Evolutionary conservation across 2,888 invertebrate species (phyloP).

Genomic region (Drosophila ustulata): DNA sequence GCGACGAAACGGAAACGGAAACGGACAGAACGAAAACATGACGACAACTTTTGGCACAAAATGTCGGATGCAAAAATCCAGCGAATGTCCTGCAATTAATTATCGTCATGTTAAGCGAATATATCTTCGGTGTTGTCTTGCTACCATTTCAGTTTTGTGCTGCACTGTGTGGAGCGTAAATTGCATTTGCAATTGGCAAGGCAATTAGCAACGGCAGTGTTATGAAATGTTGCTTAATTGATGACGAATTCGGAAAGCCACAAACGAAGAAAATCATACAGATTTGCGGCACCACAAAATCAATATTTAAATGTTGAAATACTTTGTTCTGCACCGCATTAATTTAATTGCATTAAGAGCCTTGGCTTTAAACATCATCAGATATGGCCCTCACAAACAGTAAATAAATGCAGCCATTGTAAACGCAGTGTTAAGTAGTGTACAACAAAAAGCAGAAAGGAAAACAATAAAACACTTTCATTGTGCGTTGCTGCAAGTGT

Average conservation of each 20-base stretch:
- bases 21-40: constrained; percentile 56
- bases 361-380: constrained; percentile 12
- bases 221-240: constrained; percentile 4
- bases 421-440: constrained; percentile 17
- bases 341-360: not conserved
- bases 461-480: constrained; percentile 11
- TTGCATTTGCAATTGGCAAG: constrained; percentile 14
- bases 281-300: not conserved
- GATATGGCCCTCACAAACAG: not conserved
- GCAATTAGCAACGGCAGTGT: constrained; percentile 31
- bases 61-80: constrained; percentile 62
- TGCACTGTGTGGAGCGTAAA: constrained; percentile 5
- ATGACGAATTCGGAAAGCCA: not conserved
- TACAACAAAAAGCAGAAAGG: not conserved
- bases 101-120: constrained; percentile 41
- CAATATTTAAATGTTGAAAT: not conserved
- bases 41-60: constrained; percentile 59
- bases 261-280: not conserved
- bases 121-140: constrained; percentile 5
- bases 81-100: constrained; percentile 71
- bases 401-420: constrained; percentile 2
- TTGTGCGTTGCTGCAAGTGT: constrained; percentile 37
- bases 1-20: constrained; percentile 39
- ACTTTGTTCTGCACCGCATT: not conserved
- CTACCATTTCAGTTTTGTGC: not conserved